Conservation (phyloP, 2,888 invertebrate species). For the Eremobia ochroleuca region DNA sequence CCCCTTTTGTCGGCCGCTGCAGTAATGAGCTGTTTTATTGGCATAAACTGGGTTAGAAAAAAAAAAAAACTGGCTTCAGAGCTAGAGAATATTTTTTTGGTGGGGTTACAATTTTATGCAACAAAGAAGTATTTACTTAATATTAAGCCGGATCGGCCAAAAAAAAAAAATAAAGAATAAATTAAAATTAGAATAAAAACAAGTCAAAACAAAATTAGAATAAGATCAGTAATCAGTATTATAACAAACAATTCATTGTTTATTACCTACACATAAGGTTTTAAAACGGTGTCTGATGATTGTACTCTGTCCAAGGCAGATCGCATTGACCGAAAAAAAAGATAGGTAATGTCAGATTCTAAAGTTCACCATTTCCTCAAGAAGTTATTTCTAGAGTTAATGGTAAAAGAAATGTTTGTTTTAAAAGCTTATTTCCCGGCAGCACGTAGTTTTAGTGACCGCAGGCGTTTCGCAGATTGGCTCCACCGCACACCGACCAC, state of each 20-base stretch:
- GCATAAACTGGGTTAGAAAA: too few relatives aligned
- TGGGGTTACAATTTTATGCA: too few relatives aligned
- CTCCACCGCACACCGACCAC: constrained; percentile 41
- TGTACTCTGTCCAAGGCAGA: neutral
- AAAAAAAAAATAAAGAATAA: too few relatives aligned
- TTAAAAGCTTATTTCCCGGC: constrained; percentile 17
- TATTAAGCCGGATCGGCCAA: too few relatives aligned
- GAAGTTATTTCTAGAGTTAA: constrained; percentile 28
- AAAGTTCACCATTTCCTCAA: neutral
- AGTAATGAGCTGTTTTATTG: too few relatives aligned
- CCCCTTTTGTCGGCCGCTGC: too few relatives aligned
- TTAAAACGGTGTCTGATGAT: neutral
- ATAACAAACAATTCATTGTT: neutral
- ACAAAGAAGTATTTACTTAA: too few relatives aligned
- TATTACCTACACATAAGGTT: neutral
- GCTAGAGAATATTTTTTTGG: too few relatives aligned
- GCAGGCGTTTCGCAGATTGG: constrained; percentile 59
- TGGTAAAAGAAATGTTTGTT: constrained; percentile 27
- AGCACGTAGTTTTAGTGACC: constrained; percentile 33
- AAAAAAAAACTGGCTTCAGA: too few relatives aligned
- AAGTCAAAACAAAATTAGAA: neutral
- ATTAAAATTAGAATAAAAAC: too few relatives aligned
- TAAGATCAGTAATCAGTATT: neutral
- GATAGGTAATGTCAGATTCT: too few relatives aligned
- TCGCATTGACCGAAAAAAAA: neutral